Base-by-base conservation (phyloP, 2,113 vertebrate genomes). In the Mugil cephalus region DNA sequence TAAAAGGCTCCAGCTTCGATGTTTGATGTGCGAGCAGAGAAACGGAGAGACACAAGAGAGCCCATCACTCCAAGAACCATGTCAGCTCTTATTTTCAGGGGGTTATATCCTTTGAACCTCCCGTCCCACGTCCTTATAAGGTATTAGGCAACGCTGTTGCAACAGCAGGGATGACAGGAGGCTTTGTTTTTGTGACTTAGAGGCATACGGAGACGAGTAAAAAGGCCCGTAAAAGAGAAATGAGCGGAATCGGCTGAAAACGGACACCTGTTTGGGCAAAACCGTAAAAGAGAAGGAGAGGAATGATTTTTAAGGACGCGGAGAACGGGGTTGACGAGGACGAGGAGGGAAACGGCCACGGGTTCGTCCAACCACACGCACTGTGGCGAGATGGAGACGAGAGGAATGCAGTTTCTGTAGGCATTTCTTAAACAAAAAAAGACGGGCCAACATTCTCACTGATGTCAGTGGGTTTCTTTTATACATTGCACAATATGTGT, bases 41-140 rank as follows among this genome's bases (percentile, higher is more conserved):
- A 39, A 36, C 19, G 47, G 24, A 56, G 24, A 6, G 15, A 46
- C 12, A 36, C 11, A 56, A 36, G 60, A 70, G 7, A 3, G 17
- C 47, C 24, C 47, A 48, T 76, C 55, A 71, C 13, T 53, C 50
- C 53, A 19, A 39, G 15, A 66, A 54, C 7, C 15, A 55, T 65
- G 19, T 55, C 71, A 59, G 38, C 8, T 9, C 48, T 52, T 34
- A 19, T 73, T 51, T 71, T 80, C 63, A 2, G 50, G 52, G 34
- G 53, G 53, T 73, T 67, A 14, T 50, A 64, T 74, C 46, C 51
- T 83, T 73, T 83, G 74, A 86, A 77, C 63, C 48, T 56, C 77
- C 69, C 65, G 69, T 72, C 71, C 45, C 17, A 50, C 30, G 1
- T 59, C 90, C 85, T 81, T 91, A 83, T 88, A 86, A 74, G 86